Percentiles rank a stretch among this genome's conserved stretches.
Evolutionary conservation across 2,113 vertebrate species (phyloP).

Genomic region (Echinops telfairi): DNA sequence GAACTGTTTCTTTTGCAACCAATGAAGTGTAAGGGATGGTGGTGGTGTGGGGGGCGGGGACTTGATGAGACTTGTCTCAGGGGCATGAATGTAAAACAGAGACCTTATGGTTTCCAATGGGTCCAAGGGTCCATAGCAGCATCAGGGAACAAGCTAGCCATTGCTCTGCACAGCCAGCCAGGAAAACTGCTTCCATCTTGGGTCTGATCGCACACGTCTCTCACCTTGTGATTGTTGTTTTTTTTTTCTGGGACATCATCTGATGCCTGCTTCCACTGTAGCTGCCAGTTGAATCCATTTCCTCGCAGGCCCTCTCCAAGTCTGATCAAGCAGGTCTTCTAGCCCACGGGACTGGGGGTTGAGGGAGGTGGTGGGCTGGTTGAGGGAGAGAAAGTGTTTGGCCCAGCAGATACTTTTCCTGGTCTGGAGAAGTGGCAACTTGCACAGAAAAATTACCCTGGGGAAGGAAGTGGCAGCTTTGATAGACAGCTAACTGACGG

Average conservation of each 20-base stretch:
- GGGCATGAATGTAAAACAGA: background rate
- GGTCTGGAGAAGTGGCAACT: constrained; percentile 65
- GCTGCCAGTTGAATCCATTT: constrained; percentile 18
- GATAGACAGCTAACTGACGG: constrained; percentile 73
- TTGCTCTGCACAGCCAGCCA: background rate
- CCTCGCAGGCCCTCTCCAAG: constrained; percentile 56
- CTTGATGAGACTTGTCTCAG: background rate
- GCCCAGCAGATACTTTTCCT: constrained; percentile 44
- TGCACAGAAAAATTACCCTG: constrained; percentile 67
- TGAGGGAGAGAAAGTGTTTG: constrained; percentile 9
- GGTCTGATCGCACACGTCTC: background rate
- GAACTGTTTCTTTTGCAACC: constrained; percentile 32
- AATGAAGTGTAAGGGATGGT: background rate
- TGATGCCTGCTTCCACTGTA: background rate
- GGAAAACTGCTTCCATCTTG: background rate
- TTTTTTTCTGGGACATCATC: background rate
- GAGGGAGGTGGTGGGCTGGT: too few relatives aligned
- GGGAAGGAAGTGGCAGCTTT: constrained; percentile 67
- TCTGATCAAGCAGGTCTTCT: constrained; percentile 68
- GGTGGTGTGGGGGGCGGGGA: too few relatives aligned
- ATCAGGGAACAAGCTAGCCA: background rate
- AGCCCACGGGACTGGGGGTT: background rate
- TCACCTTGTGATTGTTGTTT: background rate
- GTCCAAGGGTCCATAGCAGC: background rate
- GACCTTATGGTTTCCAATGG: background rate